Evolutionary conservation across 2,888 invertebrate genomes (phyloP).

Genomic region (Macrosiphum euphorbiae): DNA sequence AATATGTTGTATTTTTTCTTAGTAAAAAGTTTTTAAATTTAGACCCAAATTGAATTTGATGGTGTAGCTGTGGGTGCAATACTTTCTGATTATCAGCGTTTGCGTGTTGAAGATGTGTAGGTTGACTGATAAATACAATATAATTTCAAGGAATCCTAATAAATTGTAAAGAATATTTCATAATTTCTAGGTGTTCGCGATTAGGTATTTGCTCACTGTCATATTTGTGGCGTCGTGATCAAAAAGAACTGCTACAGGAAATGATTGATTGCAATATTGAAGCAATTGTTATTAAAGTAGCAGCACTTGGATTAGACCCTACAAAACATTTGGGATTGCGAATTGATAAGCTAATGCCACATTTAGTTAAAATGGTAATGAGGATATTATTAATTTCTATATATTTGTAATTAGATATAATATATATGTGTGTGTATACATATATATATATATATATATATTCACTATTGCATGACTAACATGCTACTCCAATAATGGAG

Average conservation of each 20-base stretch:
- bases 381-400: slow-evolving; percentile 38
- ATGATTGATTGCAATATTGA: slow-evolving; percentile 95
- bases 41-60: slow-evolving; percentile 79
- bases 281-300: slow-evolving; percentile 97
- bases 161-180: slow-evolving; percentile 63
- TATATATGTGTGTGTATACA: background rate
- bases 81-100: slow-evolving; percentile 97
- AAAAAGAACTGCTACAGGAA: slow-evolving; percentile 92
- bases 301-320: slow-evolving; percentile 91
- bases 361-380: slow-evolving; percentile 84
- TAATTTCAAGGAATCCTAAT: slow-evolving; percentile 23
- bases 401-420: slow-evolving; percentile 50
- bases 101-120: slow-evolving; percentile 98
- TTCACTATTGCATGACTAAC: slow-evolving; percentile 52
- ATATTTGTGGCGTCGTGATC: slow-evolving; percentile 97
- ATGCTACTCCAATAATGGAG: slow-evolving; percentile 58
- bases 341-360: slow-evolving; percentile 86
- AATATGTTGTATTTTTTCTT: slow-evolving; percentile 16
- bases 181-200: slow-evolving; percentile 82
- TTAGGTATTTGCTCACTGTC: slow-evolving; percentile 90
- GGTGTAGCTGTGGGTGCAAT: slow-evolving; percentile 98
- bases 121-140: slow-evolving; percentile 70
- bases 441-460: slow-evolving; percentile 14
- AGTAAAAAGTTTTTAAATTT: slow-evolving; percentile 68
- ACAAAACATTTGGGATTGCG: slow-evolving; percentile 88